Percentiles rank a stretch among this genome's conserved stretches.
These are phyloP conservation scores for Bradypodion ventrale DNA, from an alignment of 2,797 vertebrate genomes.

Conservation along the genomic window DNA sequence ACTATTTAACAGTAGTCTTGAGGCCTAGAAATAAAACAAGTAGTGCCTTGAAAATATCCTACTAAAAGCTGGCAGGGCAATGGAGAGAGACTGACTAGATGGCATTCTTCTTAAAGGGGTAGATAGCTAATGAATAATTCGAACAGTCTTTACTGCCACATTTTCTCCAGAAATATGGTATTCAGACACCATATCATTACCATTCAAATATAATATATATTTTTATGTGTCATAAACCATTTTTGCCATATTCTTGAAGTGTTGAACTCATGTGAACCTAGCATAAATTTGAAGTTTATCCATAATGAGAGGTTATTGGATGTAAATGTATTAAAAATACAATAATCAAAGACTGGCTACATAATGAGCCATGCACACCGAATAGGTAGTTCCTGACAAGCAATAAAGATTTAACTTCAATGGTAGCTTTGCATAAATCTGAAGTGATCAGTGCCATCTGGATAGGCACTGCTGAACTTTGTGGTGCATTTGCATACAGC, in stretches of 20 bases:
- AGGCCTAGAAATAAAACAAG: background rate
- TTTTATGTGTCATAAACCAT: background rate
- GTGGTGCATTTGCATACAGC: background rate
- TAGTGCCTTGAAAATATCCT: background rate
- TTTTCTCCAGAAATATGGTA: background rate
- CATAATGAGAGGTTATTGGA: background rate
- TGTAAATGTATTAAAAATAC: conserved; percentile 3
- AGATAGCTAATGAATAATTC: background rate
- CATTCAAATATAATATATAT: background rate
- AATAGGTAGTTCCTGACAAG: conserved; percentile 8
- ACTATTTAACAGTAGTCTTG: background rate
- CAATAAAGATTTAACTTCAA: conserved; percentile 35
- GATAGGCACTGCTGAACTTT: background rate
- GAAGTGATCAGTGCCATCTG: conserved; percentile 3
- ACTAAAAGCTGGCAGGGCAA: background rate
- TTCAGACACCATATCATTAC: background rate
- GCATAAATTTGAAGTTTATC: background rate
- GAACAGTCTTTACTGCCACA: background rate
- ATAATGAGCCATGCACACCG: conserved; percentile 15
- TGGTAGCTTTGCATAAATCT: background rate
- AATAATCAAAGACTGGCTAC: conserved; percentile 14
- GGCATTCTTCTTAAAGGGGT: background rate
- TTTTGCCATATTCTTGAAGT: background rate
- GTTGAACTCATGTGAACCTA: background rate
- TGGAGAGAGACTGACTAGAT: background rate